Conservation (phyloP, 1,140 invertebrate genomes). For the Phymorhynchus buccinoides region DNA sequence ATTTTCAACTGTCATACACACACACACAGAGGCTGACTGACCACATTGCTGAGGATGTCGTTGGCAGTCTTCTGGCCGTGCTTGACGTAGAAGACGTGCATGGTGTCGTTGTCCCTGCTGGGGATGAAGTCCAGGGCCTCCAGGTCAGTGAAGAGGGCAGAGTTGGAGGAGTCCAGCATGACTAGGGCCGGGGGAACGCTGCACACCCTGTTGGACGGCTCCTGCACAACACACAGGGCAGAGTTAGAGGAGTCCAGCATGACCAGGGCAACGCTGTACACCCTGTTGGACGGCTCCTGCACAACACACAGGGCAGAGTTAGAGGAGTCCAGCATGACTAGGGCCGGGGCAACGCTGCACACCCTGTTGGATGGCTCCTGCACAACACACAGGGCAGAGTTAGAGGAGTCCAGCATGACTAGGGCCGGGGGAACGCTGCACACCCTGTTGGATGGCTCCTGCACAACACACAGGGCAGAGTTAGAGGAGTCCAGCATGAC, state of each 20-base stretch:
- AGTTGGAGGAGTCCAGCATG: constrained; percentile 83
- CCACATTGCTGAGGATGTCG: constrained; percentile 89
- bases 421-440: constrained; percentile 78
- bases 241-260: too few species aligned
- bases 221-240: constrained; percentile 56
- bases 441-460: constrained; percentile 68
- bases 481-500: too few species aligned
- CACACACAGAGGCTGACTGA: constrained; percentile 72
- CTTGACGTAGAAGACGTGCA: constrained; percentile 95
- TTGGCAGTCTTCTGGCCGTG: constrained; percentile 83
- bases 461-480: not conserved
- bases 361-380: constrained; percentile 68
- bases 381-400: constrained; percentile 80
- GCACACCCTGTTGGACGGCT: constrained; percentile 63
- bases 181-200: constrained; percentile 79
- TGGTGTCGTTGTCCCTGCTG: constrained; percentile 90
- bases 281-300: too few species aligned
- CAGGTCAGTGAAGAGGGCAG: constrained; percentile 82
- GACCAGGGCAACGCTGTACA: too few species aligned
- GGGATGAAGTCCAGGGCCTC: constrained; percentile 86
- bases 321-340: constrained; percentile 85
- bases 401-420: constrained; percentile 84
- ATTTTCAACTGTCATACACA: not conserved
- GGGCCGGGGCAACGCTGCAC: constrained; percentile 76
- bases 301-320: not conserved